Evolutionary conservation across 1,140 invertebrate species (phyloP).

Genomic region (Stratiolaelaps scimitus): DNA sequence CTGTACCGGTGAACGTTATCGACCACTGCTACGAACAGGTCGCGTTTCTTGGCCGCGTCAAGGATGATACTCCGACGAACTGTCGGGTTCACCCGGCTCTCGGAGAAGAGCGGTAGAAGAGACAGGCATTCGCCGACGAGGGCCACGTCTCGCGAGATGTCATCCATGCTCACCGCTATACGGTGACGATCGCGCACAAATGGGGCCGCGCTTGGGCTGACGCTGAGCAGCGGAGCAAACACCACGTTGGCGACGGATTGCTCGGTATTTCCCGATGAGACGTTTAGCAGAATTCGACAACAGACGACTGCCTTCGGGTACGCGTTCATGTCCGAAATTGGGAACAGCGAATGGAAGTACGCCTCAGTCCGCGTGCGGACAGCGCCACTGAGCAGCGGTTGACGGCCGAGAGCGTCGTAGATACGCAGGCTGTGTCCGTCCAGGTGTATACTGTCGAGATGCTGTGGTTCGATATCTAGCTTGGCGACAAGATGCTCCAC

Average conservation of each 20-base stretch:
- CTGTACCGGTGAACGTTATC: background rate
- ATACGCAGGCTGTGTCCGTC: background rate
- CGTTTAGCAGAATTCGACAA: slow-evolving; percentile 18
- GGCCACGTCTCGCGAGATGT: background rate
- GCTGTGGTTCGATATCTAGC: background rate
- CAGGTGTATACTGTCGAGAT: background rate
- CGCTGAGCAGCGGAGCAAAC: slow-evolving; percentile 5
- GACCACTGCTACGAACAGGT: background rate
- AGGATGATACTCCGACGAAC: background rate
- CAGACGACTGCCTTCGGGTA: background rate
- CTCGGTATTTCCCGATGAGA: background rate
- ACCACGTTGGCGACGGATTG: background rate
- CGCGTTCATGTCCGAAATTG: background rate
- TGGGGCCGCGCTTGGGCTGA: slow-evolving; percentile 5
- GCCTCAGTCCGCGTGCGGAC: background rate
- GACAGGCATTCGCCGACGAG: background rate
- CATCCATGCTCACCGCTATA: slow-evolving; percentile 5
- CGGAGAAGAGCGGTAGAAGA: background rate
- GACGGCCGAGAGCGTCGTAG: background rate
- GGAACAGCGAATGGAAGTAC: slow-evolving; percentile 7
- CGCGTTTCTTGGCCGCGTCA: background rate
- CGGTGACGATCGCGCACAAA: slow-evolving; percentile 5
- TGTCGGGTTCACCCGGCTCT: background rate
- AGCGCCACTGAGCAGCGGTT: background rate
- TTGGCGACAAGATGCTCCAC: background rate